Evolutionary conservation across 23 tunicate species (phyloP).

Genomic region (Diplosoma virens): DNA sequence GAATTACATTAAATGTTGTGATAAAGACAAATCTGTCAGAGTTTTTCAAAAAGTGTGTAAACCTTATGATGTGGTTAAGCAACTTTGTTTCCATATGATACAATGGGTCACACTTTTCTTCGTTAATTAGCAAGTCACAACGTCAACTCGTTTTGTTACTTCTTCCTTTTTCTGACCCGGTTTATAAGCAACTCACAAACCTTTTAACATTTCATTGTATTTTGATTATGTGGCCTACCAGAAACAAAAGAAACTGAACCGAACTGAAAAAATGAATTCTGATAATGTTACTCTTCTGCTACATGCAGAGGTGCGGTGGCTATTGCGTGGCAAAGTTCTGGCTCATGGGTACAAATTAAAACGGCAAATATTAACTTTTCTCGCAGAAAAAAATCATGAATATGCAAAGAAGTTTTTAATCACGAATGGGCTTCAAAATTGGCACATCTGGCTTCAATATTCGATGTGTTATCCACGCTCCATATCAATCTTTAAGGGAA

Average conservation of each 20-base stretch:
- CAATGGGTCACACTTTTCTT: too few species aligned
- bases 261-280: background rate
- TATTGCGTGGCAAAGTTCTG: slow-evolving; percentile 22
- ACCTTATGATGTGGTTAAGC: background rate
- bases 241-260: too few species aligned
- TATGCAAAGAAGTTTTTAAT: slow-evolving; percentile 36
- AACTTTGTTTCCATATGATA: too few species aligned
- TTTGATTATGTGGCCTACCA: too few species aligned
- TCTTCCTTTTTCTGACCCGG: too few species aligned
- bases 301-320: slow-evolving; percentile 22
- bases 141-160: too few species aligned
- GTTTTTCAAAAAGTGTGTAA: slow-evolving; percentile 14
- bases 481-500: slow-evolving; percentile 47
- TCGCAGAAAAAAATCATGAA: slow-evolving; percentile 35
- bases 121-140: too few species aligned
- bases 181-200: too few species aligned
- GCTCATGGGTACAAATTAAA: slow-evolving; percentile 14
- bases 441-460: slow-evolving; percentile 48
- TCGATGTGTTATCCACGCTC: slow-evolving; percentile 54
- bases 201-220: too few species aligned
- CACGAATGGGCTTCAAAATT: slow-evolving; percentile 39
- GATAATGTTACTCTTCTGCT: slow-evolving; percentile 22
- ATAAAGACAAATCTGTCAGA: slow-evolving; percentile 23
- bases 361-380: slow-evolving; percentile 36
- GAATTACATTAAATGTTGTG: slow-evolving; percentile 51